These are phyloP conservation scores for Campoletis raptor DNA, from an alignment of 2,888 invertebrate genomes.

Conservation along the genomic window DNA sequence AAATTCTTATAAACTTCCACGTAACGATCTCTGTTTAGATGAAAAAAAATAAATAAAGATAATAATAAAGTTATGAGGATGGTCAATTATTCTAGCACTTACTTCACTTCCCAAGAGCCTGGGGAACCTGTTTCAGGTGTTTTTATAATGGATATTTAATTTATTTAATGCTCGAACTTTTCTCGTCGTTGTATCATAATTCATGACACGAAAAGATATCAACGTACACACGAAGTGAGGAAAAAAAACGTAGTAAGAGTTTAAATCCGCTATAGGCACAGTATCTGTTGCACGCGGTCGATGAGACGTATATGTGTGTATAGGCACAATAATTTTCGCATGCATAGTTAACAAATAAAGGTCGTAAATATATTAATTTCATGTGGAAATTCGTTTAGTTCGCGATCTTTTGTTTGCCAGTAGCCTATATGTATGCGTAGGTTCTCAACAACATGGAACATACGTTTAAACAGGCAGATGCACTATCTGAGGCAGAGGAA, in stretches of 20 bases:
- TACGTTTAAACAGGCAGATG: slow-evolving; percentile 34
- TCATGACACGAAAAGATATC: not conserved
- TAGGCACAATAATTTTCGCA: not conserved
- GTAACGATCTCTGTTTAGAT: not conserved
- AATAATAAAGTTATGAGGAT: not conserved
- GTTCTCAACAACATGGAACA: not conserved
- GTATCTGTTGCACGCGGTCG: slow-evolving; percentile 15
- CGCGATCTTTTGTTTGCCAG: not conserved
- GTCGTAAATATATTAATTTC: not conserved
- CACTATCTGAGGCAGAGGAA: slow-evolving; percentile 48
- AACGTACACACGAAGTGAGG: not conserved
- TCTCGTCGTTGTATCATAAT: slow-evolving; percentile 8
- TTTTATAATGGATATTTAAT: slow-evolving; percentile 20
- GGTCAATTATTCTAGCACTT: slow-evolving; percentile 16
- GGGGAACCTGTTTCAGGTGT: not conserved
- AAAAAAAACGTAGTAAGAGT: not conserved
- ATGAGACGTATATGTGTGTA: not conserved
- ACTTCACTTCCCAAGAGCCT: not conserved
- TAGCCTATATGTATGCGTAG: not conserved
- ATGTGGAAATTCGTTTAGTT: not conserved
- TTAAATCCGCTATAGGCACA: not conserved
- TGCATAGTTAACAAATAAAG: not conserved
- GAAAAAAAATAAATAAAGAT: not conserved
- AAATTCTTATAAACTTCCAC: not conserved
- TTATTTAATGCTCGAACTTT: slow-evolving; percentile 20